Evolutionary conservation across 2,113 vertebrate genomes (phyloP).

Genomic region (Ramphastos sulfuratus): DNA sequence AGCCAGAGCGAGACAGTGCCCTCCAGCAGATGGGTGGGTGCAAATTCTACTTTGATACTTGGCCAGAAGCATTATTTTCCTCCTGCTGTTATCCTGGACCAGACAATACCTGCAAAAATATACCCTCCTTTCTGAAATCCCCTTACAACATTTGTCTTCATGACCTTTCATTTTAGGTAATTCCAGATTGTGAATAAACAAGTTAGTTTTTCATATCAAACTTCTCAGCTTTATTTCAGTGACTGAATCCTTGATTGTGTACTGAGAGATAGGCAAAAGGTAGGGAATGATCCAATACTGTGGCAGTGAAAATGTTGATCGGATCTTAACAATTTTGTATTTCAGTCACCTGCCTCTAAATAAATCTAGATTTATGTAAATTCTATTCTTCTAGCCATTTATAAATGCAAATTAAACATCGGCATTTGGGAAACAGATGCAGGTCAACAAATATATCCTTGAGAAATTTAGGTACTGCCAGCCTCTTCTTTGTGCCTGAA

Average conservation of each 20-base stretch:
- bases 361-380: not conserved
- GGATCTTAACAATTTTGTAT: conserved; percentile 21
- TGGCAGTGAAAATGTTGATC: not conserved
- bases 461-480: not conserved
- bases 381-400: not conserved
- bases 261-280: not conserved
- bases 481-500: not conserved
- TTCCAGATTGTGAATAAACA: not conserved
- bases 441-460: not conserved
- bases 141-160: not conserved
- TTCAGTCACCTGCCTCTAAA: conserved; percentile 4
- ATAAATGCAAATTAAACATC: conserved; percentile 7
- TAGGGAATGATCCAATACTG: not conserved
- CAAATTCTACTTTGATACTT: not conserved
- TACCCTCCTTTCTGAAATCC: not conserved
- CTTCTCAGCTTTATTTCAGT: conserved; percentile 28
- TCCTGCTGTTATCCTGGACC: not conserved
- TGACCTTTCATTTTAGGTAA: not conserved
- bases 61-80: not conserved
- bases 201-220: conserved; percentile 21
- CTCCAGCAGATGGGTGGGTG: not conserved
- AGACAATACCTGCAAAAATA: not conserved
- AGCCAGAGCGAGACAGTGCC: not conserved
- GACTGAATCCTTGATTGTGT: conserved; percentile 14
- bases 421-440: not conserved